These are phyloP conservation scores for Rachycentron canadum DNA, from an alignment of 2,797 vertebrate species.

Conservation along the genomic window DNA sequence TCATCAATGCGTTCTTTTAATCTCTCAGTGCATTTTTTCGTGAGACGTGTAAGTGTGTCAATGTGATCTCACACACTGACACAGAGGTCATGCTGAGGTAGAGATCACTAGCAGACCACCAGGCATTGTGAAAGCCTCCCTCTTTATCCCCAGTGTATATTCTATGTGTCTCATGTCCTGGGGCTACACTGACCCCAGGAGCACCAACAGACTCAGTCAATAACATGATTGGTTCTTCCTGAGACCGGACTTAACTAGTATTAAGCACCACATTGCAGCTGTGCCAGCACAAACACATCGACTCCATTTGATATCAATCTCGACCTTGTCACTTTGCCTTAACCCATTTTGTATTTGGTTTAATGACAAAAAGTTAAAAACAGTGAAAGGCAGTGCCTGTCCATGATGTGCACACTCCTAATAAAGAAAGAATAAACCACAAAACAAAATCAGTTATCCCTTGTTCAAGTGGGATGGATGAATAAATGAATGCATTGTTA, in stretches of 20 bases:
- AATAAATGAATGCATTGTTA: slow-evolving; percentile 57
- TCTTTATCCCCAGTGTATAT: slow-evolving; percentile 66
- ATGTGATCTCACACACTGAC: slow-evolving; percentile 35
- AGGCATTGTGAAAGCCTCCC: slow-evolving; percentile 54
- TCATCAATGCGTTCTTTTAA: slow-evolving; percentile 63
- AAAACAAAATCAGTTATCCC: slow-evolving; percentile 31
- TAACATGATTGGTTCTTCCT: slow-evolving; percentile 81
- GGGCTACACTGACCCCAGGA: slow-evolving; percentile 76
- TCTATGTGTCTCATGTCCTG: slow-evolving; percentile 73
- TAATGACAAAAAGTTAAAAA: not conserved
- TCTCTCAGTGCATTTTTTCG: not conserved
- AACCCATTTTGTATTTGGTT: slow-evolving; percentile 35
- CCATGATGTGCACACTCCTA: not conserved
- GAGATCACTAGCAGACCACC: slow-evolving; percentile 73
- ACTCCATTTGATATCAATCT: slow-evolving; percentile 56
- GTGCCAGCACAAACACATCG: slow-evolving; percentile 58
- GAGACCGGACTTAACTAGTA: slow-evolving; percentile 75
- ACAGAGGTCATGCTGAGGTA: slow-evolving; percentile 53
- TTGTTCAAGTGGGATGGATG: slow-evolving; percentile 8
- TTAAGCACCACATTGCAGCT: slow-evolving; percentile 69
- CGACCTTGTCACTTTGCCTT: slow-evolving; percentile 38
- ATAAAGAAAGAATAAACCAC: slow-evolving; percentile 29
- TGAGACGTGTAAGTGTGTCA: no score
- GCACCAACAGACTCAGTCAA: slow-evolving; percentile 65
- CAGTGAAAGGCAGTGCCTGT: not conserved